These are phyloP conservation scores for Lycophotia porphyrea DNA, from an alignment of 2,888 invertebrate genomes.

Conservation along the genomic window DNA sequence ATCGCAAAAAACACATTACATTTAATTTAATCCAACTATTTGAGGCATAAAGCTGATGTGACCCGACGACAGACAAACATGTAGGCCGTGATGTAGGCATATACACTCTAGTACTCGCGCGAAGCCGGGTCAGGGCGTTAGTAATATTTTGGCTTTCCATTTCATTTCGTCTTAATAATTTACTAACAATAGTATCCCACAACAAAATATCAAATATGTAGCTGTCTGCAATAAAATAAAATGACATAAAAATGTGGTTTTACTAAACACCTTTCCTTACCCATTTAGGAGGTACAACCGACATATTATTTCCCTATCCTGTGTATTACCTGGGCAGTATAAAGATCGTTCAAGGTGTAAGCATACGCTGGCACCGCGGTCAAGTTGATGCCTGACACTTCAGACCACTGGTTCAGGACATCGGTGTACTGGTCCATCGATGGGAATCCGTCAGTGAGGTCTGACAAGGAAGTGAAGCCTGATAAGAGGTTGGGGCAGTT, in stretches of 20 bases:
- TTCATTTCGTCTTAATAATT: not conserved
- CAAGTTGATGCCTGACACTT: constrained; percentile 46
- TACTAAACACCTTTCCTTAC: too few relatives aligned
- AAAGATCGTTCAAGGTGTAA: constrained; percentile 66
- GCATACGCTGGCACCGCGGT: constrained; percentile 35
- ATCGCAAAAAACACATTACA: too few relatives aligned
- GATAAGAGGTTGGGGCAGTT: constrained; percentile 71
- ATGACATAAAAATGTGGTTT: too few relatives aligned
- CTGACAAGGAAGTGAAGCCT: not conserved
- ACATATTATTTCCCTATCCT: not conserved
- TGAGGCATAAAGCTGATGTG: too few relatives aligned
- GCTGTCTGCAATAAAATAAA: too few relatives aligned
- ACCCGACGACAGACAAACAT: too few relatives aligned
- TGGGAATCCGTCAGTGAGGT: constrained; percentile 3
- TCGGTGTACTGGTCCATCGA: constrained; percentile 57
- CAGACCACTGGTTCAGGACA: constrained; percentile 57
- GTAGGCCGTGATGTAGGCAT: too few relatives aligned
- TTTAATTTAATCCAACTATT: too few relatives aligned
- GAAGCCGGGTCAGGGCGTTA: too few relatives aligned
- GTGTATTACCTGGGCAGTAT: constrained; percentile 66
- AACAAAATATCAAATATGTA: not conserved
- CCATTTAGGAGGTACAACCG: not conserved
- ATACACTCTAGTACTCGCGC: too few relatives aligned
- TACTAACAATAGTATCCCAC: not conserved
- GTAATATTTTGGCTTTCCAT: not conserved